Base-by-base conservation (phyloP, 53 echinoderm and acorn worm species). In the Temnopleurus reevesii region DNA sequence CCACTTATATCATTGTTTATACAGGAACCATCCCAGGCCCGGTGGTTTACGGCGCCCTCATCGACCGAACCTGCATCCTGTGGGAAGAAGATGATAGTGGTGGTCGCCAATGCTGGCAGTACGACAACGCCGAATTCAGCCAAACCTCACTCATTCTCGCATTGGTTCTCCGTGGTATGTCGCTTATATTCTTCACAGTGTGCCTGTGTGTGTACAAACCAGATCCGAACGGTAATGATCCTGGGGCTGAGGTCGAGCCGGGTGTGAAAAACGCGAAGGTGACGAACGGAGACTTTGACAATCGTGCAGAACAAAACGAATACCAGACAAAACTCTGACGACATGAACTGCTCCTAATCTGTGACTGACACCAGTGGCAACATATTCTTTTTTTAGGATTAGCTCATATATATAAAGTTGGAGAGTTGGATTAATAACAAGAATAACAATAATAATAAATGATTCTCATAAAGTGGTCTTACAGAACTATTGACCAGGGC, bases 11-110 rank as follows among this genome's bases (percentile, higher is more conserved):
- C n/a, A n/a, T n/a, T n/a, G n/a, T n/a, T 19, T 55, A 36, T 41
- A 19, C 59, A 95, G 95, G 95, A 12, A 92, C 93, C 0, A 90
- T 95, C 21, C 95, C 95, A 18, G 90, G 91, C 28, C 95, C 95
- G 0, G 93, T 95, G 24, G 89, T 93, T 30, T 95, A 86, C 53
- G 95, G 95, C 15, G 92, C 91, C 25, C 92, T 93, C 47, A 93
- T 95, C n/a, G 95, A 95, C 81, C 77, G 59, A 9, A 90, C 95
- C 25, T 95, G 95, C 30, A 56, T 93, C 0, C 90, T 95, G 0
- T 95, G 95, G 95, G 93, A 95, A n/a, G 64, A 89, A 18, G 91
- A 90, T 36, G 90, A 91, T 34, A 86, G 81, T 43, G 93, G 93
- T 1, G 89, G 93, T 0, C 85, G 95, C 15, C 66, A 91, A 41